Percentiles rank a stretch among this genome's conserved stretches.
Evolutionary conservation across 2,888 invertebrate genomes (phyloP).

Genomic region (Scaptomyza polygonia): DNA sequence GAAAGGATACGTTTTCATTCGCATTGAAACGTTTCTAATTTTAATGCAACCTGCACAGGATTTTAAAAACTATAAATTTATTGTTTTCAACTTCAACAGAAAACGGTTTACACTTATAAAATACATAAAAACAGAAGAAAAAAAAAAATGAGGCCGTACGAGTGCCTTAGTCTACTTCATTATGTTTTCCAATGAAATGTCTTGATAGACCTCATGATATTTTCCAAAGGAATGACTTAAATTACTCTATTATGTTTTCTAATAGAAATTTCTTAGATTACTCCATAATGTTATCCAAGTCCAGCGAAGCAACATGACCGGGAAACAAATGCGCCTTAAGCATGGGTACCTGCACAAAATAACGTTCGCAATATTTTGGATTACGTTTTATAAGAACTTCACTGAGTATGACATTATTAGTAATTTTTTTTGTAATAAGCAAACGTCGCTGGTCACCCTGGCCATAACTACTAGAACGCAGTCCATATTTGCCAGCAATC

Average conservation of each 20-base stretch:
- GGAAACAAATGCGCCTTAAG: constrained; percentile 78
- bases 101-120: constrained; percentile 33
- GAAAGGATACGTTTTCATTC: constrained; percentile 15
- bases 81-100: constrained; percentile 4
- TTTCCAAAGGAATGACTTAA: neutral
- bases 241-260: constrained; percentile 33
- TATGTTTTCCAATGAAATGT: neutral
- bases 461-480: constrained; percentile 86
- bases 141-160: neutral
- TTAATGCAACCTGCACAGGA: neutral
- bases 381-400: constrained; percentile 79
- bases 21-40: constrained; percentile 25
- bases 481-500: constrained; percentile 66
- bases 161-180: neutral
- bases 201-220: neutral
- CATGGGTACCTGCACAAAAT: constrained; percentile 82
- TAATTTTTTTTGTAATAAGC: constrained; percentile 81
- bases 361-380: constrained; percentile 78
- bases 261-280: constrained; percentile 22
- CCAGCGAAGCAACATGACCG: constrained; percentile 71
- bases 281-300: constrained; percentile 54
- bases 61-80: neutral
- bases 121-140: neutral
- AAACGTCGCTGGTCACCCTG: constrained; percentile 83
- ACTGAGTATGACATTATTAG: constrained; percentile 66